Evolutionary conservation across 2,113 vertebrate species (phyloP).

Genomic region (Hippolais icterina): DNA sequence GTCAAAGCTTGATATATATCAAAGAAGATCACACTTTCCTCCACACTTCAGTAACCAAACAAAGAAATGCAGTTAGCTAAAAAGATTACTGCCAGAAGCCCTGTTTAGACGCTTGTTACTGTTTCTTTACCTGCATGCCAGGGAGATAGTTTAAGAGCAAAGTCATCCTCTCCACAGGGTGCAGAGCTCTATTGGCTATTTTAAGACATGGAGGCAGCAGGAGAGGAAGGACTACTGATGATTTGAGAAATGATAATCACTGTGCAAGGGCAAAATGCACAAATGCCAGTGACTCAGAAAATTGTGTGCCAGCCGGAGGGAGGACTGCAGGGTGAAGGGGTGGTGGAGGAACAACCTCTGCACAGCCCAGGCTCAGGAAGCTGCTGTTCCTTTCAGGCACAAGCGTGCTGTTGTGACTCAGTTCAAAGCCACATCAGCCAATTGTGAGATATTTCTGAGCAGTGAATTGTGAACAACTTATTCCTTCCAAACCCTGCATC

Average conservation of each 20-base stretch:
- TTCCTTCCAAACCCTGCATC: background rate
- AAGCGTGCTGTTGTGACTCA: background rate
- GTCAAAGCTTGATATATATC: background rate
- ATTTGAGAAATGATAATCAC: constrained; percentile 55
- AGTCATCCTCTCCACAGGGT: constrained; percentile 40
- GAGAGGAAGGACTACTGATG: constrained; percentile 48
- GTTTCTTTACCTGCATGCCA: constrained; percentile 11
- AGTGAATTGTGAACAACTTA: background rate
- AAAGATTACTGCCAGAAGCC: background rate
- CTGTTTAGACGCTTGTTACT: background rate
- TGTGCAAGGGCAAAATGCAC: constrained; percentile 52
- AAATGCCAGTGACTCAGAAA: constrained; percentile 50
- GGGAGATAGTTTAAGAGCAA: background rate
- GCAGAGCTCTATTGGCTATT: constrained; percentile 47
- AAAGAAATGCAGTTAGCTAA: background rate
- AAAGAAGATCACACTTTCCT: background rate
- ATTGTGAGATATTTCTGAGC: background rate
- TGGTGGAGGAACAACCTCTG: background rate
- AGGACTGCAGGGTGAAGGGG: background rate
- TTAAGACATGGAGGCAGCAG: constrained; percentile 48
- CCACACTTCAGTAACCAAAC: background rate
- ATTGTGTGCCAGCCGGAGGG: constrained; percentile 23
- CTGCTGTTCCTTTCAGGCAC: background rate
- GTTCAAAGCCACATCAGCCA: background rate
- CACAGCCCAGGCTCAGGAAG: background rate